phyloP scores from a whole-genome alignment of 2,113 vertebrate genomes.

The Ctenodactylus gundi region DNA sequence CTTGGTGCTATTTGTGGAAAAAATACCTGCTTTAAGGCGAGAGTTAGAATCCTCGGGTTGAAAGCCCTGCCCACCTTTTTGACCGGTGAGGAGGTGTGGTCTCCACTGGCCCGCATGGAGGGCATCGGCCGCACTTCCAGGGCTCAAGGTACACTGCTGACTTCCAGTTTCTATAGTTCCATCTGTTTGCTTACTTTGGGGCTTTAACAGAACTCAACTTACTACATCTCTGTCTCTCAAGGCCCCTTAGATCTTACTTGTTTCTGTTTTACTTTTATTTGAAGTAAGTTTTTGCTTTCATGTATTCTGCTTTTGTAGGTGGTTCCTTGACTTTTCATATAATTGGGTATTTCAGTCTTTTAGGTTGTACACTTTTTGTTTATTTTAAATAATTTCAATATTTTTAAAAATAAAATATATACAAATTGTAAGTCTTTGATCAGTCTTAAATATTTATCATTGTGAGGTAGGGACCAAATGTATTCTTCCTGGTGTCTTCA shows the following conservation, averaged over 20 bases:
- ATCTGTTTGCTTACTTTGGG: neutral
- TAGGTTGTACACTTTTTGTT: too few species aligned
- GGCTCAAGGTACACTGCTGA: neutral
- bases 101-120: neutral
- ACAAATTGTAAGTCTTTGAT: neutral
- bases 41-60: neutral
- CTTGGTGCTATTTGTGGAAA: neutral
- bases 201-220: neutral
- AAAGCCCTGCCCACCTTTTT: neutral
- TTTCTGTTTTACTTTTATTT: neutral
- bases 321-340: neutral
- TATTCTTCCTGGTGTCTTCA: neutral
- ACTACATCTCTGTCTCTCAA: neutral
- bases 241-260: neutral
- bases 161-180: fast-evolving
- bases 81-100: fast-evolving
- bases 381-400: neutral
- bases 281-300: neutral
- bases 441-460: neutral
- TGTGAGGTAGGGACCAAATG: neutral
- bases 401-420: neutral
- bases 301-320: neutral
- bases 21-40: neutral
- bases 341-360: neutral
- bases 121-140: neutral